These are phyloP conservation scores for Neoarius graeffei DNA, from an alignment of 2,113 vertebrate genomes.

Conservation along the genomic window DNA sequence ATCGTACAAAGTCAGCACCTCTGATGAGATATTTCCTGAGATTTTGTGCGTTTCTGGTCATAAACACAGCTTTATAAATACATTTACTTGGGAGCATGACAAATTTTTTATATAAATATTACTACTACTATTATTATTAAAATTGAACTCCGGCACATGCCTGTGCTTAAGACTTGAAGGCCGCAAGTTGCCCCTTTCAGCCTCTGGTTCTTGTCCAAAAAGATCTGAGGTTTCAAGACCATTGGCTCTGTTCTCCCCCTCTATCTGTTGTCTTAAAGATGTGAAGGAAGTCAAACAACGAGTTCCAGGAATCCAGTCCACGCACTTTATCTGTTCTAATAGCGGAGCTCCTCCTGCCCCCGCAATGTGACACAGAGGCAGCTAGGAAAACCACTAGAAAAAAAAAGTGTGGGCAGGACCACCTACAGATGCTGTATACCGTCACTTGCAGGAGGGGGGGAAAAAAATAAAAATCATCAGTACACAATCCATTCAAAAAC, in stretches of 20 bases:
- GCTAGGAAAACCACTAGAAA: conserved; percentile 62
- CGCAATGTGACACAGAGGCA: conserved; percentile 45
- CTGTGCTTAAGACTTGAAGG: conserved; percentile 11
- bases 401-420: conserved; percentile 41
- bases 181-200: neutral
- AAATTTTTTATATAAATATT: neutral
- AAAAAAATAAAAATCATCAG: neutral
- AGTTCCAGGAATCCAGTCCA: conserved; percentile 52
- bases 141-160: neutral
- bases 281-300: conserved; percentile 27
- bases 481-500: neutral
- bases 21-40: neutral
- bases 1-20: neutral
- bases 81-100: neutral
- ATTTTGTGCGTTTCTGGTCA: neutral
- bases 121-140: neutral
- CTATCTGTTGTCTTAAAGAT: conserved; percentile 49
- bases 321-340: conserved; percentile 47
- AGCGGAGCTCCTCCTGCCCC: conserved; percentile 33
- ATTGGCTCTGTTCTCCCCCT: neutral
- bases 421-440: conserved; percentile 54
- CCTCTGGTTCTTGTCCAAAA: conserved; percentile 7
- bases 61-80: neutral
- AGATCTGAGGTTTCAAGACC: conserved; percentile 14
- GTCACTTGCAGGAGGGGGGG: conserved; percentile 36